Base-by-base conservation (phyloP, 2,888 invertebrate species). In the Romanomermis culicivorax region DNA sequence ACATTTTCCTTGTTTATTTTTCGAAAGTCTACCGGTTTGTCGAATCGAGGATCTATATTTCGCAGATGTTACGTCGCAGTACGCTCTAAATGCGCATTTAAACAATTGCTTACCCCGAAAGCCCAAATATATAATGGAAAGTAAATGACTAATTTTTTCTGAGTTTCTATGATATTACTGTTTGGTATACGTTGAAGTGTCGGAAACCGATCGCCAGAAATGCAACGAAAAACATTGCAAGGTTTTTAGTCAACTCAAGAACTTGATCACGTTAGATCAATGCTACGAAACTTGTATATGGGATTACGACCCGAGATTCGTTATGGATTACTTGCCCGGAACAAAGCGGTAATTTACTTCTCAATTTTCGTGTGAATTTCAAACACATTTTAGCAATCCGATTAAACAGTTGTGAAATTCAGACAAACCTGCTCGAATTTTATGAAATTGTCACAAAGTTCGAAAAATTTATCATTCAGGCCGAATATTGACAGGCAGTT, bases 251-350 rank as follows among this genome's bases (percentile, higher is more conserved):
- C 36, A 36, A 17, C 17, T 36, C 11, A 36, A 36, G 17, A 36
- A 36, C 17, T 36, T 50, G 50, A 23, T 17, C 24, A 23, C 51
- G 2, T 55, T 55, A 36, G 55, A 55, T 26, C 11, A 47, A 24
- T 7, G 26, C 14, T 55, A 55, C 48, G 56, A 56, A 43, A 53
- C 27, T 27, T n/a, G 25, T 42, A 53, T 56, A 24, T 56, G 56
- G 56, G 56, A 56, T 23, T 56, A 56, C 42, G 56, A 56, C 20
- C 56, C 56, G 30, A 52, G 51, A 43, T 56, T 56, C 50, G 49
- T 42, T 17, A 42, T 50, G 49, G 56, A 56, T 27, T 56, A 56
- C 30, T 20, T 53, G 49, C 56, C 56, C 24, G 48, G 27, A 20
- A 49, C 52, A 2, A 45, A 23, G 23, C 47, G 17, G 14, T 47